phyloP scores from a whole-genome alignment of 2,888 invertebrate species.

The Zelleria hepariella region DNA sequence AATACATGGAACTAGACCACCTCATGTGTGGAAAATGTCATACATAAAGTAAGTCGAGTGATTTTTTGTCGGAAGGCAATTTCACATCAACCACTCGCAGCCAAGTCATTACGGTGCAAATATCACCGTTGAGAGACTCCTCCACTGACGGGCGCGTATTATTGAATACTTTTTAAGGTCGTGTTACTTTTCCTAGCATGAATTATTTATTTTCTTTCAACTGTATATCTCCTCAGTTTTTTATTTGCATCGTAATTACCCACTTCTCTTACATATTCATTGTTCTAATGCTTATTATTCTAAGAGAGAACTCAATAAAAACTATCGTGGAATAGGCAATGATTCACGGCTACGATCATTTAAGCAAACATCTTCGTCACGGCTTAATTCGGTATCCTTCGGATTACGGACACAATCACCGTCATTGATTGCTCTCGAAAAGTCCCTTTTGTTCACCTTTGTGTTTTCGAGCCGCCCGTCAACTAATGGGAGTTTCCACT shows the following conservation, averaged over 20 bases:
- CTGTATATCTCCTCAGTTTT: slow-evolving; percentile 4
- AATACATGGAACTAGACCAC: background rate
- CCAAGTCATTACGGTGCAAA: slow-evolving; percentile 14
- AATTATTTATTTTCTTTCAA: slow-evolving; percentile 18
- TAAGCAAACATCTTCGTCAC: slow-evolving; percentile 7
- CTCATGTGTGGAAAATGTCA: background rate
- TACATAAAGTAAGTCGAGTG: background rate
- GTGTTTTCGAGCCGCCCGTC: slow-evolving; percentile 42
- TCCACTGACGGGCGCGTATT: slow-evolving; percentile 15
- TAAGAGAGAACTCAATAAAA: background rate
- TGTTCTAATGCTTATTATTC: background rate
- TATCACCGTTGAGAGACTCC: slow-evolving; percentile 15
- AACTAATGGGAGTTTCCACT: slow-evolving; percentile 37
- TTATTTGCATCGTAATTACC: slow-evolving; percentile 3
- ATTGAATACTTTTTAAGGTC: slow-evolving; percentile 15
- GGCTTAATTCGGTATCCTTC: background rate
- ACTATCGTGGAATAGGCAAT: background rate
- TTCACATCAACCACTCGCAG: background rate
- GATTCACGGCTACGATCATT: slow-evolving; percentile 3
- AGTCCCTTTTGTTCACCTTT: slow-evolving; percentile 38
- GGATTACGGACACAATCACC: slow-evolving; percentile 36
- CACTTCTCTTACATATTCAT: slow-evolving; percentile 4
- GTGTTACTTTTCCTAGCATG: slow-evolving; percentile 14
- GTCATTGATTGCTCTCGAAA: slow-evolving; percentile 44
- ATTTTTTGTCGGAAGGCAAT: background rate